phyloP scores from a whole-genome alignment of 2,113 vertebrate genomes.

The Fregata magnificens region DNA sequence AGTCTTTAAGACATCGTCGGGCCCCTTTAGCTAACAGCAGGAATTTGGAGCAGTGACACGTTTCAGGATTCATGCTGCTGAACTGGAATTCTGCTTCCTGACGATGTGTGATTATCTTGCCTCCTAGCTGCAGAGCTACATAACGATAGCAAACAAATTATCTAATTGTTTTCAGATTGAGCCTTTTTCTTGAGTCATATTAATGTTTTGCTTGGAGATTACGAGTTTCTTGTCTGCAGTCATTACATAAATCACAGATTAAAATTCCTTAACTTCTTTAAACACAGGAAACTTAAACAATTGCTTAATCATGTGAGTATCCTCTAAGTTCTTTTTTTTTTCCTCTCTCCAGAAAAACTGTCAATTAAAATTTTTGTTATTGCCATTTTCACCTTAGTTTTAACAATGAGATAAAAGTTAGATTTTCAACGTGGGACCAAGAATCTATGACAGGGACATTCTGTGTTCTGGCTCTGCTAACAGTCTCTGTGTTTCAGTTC shows the following conservation, averaged over 20 bases:
- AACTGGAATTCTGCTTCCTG: background rate
- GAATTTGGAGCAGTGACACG: background rate
- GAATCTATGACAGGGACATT: rapidly evolving
- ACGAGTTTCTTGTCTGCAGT: background rate
- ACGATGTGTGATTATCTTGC: rapidly evolving
- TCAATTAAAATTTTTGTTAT: too few relatives aligned
- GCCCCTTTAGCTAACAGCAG: background rate
- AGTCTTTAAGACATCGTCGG: background rate
- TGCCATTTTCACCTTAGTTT: background rate
- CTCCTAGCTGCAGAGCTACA: background rate
- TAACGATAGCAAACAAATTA: background rate
- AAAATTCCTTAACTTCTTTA: background rate
- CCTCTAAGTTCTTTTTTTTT: background rate
- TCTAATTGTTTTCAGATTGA: background rate
- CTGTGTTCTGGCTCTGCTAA: background rate
- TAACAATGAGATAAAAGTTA: background rate
- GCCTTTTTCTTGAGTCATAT: background rate
- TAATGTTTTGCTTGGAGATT: background rate
- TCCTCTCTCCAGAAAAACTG: background rate
- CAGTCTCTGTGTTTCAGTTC: background rate
- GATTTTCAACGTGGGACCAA: background rate
- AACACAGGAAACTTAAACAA: background rate
- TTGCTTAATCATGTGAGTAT: background rate
- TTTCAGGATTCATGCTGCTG: background rate
- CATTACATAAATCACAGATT: background rate